Evolutionary conservation across 2,797 vertebrate genomes (phyloP), one percentile per base, ranked within the genome.

Genomic region (Propithecus perrieri): DNA sequence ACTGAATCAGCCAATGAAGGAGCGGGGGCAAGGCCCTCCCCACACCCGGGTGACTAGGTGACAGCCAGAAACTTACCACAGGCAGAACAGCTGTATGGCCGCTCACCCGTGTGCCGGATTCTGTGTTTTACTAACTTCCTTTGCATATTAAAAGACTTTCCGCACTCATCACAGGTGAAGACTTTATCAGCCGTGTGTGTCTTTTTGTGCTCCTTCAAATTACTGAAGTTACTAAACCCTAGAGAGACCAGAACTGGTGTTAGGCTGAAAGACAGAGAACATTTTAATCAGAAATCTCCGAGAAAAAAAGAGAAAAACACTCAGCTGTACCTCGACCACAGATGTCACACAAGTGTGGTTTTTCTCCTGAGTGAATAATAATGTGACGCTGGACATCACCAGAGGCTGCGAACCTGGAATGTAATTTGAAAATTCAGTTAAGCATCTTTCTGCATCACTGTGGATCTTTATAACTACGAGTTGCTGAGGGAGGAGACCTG

Each of bases 181-280:
- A 99, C 99, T 93, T 99, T 99, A 96, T 99, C 99, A 4, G 99
- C 99, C 4, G 99, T 98, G 88, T 99, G 99, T 0, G 99, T 99
- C 98, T 99, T 99, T 97, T 99, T 99, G 98, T 99, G 99, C 95
- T 99, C 99, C 98, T 99, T 99, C 94, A 99, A 98, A 95, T 99
- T 99, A 95, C 99, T 99, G 98, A 99, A 99, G 97, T 99, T 99
- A 97, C 99, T 99, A 96, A 99, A 99, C 61, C 99, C 99, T 99
- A 95, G 81, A 87, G 97, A 89, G 94, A 95, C 92, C 11, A 71
- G 0, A 41, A 91, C 2, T 86, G 71, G 43, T 0, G 41, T 74
- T 38, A 41, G 92, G 91, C 87, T 63, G 85, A 97, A 95, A 43
- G 87, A 3, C 14, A 55, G 15, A 35, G 46, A 14, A 30, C 12